Base-by-base conservation (phyloP, 2,797 vertebrate species). In the Leptoclinus maculatus region DNA sequence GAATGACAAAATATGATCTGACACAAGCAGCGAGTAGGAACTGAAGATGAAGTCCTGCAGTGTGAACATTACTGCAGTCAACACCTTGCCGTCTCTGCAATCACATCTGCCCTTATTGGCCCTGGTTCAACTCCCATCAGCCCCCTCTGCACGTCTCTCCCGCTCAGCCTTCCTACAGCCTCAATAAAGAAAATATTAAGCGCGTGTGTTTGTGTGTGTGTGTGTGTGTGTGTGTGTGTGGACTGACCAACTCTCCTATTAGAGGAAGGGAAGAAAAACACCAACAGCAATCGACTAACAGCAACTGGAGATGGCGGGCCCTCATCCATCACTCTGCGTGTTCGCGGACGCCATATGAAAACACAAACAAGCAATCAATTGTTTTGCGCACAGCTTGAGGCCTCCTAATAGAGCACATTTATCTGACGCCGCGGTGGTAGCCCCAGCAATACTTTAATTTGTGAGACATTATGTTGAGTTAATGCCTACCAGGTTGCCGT, bases 391-490 rank as follows among this genome's bases (percentile, higher is more conserved):
- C 91, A 89, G 91, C 91, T 85, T 90, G 91, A 84, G 91, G 91
- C 89, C 91, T 83, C 84, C 90, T 93, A 92, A 94, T 91, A 73
- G 91, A 90, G 91, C 87, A 87, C 93, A 94, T 94, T 93, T 92
- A 94, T 93, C 90, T 86, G 92, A 89, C 86, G 86, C 87, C 83
- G 67, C 64, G 83, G 91, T 76, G 89, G 91, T 91, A 92, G 90
- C 86, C 85, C 84, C 85, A 82, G 88, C 90, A 93, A 93, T 94
- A 89, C 90, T 93, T 94, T 94, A 93, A 94, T 95, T 95, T 94
- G 91, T 88, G 88, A 92, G 92, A 93, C 94, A 95, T 95, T 92
- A 94, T 90, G 92, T 94, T 94, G 93, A 95, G 89, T 94, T 93
- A 94, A 92, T 93, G 93, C 90, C 92, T 90, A 92, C 91, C 92